phyloP scores from a whole-genome alignment of 2,888 invertebrate species.

The Amphipoea oculea region DNA sequence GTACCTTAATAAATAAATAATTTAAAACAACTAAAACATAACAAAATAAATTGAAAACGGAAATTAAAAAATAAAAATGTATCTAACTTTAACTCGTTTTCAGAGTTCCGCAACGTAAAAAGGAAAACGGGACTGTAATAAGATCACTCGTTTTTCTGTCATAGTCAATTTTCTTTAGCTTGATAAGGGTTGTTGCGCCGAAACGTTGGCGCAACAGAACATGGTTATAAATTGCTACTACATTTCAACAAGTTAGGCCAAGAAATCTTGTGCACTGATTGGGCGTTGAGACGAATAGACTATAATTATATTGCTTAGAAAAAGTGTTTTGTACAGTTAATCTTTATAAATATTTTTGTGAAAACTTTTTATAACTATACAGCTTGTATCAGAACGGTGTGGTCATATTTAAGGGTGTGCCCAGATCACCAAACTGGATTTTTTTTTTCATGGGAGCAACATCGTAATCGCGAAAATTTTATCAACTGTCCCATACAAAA shows the following conservation, averaged over 20 bases:
- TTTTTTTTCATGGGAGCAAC: not conserved
- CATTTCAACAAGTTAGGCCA: constrained; percentile 40
- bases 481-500: not conserved
- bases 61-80: not conserved
- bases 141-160: constrained; percentile 63
- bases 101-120: constrained; percentile 35
- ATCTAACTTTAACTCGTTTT: constrained; percentile 9
- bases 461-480: not conserved
- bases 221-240: constrained; percentile 17
- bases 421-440: not conserved
- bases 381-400: not conserved
- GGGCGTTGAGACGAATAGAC: not conserved
- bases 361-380: not conserved
- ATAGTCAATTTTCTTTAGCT: constrained; percentile 47
- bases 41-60: not conserved
- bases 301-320: not conserved
- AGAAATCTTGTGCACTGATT: constrained; percentile 25
- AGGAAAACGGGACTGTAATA: constrained; percentile 44
- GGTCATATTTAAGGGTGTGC: not conserved
- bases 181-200: constrained; percentile 58
- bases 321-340: too few species aligned
- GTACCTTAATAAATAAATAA: not conserved
- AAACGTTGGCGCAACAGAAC: constrained; percentile 26
- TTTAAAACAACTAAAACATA: not conserved
- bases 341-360: not conserved